phyloP scores from a whole-genome alignment of 2,113 vertebrate genomes.

The Dicaeum eximium region DNA sequence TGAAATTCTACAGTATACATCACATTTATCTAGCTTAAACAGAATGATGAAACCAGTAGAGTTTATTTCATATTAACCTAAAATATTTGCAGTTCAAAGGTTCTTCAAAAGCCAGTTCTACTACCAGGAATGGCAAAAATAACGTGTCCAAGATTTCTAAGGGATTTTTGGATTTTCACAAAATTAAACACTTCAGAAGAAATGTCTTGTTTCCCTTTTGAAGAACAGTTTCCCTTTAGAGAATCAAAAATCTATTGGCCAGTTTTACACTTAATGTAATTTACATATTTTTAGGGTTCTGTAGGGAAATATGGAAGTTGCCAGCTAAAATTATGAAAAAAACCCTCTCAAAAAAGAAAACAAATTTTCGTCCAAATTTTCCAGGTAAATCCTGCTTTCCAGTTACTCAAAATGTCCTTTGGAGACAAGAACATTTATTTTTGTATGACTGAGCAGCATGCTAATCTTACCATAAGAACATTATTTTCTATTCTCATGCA shows the following conservation, averaged over 20 bases:
- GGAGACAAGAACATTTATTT: not conserved
- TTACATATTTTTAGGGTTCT: not conserved
- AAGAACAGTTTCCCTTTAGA: not conserved
- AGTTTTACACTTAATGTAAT: not conserved
- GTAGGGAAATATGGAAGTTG: not conserved
- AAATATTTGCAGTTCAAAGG: not conserved
- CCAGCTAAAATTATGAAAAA: not conserved
- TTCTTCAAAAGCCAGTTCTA: not conserved
- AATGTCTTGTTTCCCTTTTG: not conserved
- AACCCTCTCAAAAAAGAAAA: not conserved
- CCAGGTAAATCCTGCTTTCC: not conserved
- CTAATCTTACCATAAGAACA: not conserved
- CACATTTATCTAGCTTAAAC: not conserved
- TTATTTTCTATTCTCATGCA: not conserved
- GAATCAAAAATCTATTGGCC: not conserved
- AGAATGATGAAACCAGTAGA: not conserved
- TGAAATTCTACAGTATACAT: not conserved
- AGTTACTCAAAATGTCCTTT: not conserved
- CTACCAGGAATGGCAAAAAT: not conserved
- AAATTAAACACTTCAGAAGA: not conserved
- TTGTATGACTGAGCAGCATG: not conserved
- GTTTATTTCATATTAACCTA: not conserved
- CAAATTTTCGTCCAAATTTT: not conserved
- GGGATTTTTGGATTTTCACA: not conserved
- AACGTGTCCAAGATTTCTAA: not conserved